These are phyloP conservation scores for Cyprinodon tularosa DNA, from an alignment of 2,113 vertebrate species.

Conservation along the genomic window DNA sequence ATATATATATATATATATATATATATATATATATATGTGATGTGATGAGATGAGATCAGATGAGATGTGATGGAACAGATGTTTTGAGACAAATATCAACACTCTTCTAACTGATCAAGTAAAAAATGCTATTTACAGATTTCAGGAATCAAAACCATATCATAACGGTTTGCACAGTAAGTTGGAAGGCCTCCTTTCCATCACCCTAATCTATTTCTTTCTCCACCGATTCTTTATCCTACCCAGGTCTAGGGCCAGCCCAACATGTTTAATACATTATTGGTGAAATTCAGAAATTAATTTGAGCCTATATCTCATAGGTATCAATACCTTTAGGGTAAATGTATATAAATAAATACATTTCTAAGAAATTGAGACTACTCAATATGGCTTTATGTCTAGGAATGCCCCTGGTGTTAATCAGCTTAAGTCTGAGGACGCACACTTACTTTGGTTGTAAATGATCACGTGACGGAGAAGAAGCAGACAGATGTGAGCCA, in stretches of 20 bases:
- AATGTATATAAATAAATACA: too few species aligned
- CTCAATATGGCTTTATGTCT: neutral
- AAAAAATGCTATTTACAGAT: neutral
- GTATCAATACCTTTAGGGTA: too few species aligned
- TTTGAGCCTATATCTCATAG: slow-evolving; percentile 9
- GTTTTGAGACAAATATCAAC: neutral
- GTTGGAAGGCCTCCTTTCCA: neutral
- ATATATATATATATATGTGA: too few species aligned
- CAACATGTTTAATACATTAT: neutral
- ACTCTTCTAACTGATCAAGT: neutral
- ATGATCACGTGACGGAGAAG: slow-evolving; percentile 48
- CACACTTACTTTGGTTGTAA: slow-evolving; percentile 58
- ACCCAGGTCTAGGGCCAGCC: neutral
- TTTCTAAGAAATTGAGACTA: neutral
- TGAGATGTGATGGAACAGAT: too few species aligned
- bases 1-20: too few species aligned
- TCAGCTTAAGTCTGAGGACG: neutral
- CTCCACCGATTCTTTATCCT: neutral
- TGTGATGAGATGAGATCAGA: too few species aligned
- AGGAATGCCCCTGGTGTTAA: neutral
- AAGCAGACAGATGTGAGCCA: slow-evolving; percentile 40
- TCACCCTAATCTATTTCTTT: neutral
- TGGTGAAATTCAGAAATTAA: neutral
- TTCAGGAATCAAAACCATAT: neutral
- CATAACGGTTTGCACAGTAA: neutral